Percentiles rank a stretch among this genome's conserved stretches.
These are phyloP conservation scores for Leptothorax acervorum DNA, from an alignment of 2,888 invertebrate species.

Conservation along the genomic window DNA sequence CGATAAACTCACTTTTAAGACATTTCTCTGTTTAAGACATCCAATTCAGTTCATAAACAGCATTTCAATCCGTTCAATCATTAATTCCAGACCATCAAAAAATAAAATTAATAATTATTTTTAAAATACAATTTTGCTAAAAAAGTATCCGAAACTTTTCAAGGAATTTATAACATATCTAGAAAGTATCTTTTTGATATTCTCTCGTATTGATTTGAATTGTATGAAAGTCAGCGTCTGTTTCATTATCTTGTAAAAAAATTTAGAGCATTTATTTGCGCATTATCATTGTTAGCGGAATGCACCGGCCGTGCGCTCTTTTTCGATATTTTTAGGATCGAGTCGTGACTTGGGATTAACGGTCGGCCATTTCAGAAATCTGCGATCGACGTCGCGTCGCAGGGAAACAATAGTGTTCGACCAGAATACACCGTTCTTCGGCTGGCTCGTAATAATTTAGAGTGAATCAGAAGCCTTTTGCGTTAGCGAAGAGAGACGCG, in stretches of 20 bases:
- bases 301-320: conserved; percentile 3
- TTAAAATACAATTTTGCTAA: background rate
- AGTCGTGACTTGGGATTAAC: conserved; percentile 40
- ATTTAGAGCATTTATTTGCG: conserved; percentile 17
- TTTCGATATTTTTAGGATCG: conserved; percentile 46
- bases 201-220: background rate
- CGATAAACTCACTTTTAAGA: background rate
- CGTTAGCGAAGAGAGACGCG: conserved; percentile 21
- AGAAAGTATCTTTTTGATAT: background rate
- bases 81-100: background rate
- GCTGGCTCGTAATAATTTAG: conserved; percentile 45
- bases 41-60: background rate
- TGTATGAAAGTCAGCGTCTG: background rate
- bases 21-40: background rate
- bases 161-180: background rate
- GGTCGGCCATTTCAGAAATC: conserved; percentile 31
- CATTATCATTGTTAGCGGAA: conserved; percentile 3
- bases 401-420: conserved; percentile 38
- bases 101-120: conserved; percentile 1
- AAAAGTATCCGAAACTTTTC: background rate
- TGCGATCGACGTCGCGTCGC: conserved; percentile 51
- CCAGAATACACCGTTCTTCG: conserved; percentile 51
- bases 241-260: conserved; percentile 4
- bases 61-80: background rate
- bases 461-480: conserved; percentile 42